Base-by-base conservation (phyloP, 2,888 invertebrate species). In the Axea sp. region DNA sequence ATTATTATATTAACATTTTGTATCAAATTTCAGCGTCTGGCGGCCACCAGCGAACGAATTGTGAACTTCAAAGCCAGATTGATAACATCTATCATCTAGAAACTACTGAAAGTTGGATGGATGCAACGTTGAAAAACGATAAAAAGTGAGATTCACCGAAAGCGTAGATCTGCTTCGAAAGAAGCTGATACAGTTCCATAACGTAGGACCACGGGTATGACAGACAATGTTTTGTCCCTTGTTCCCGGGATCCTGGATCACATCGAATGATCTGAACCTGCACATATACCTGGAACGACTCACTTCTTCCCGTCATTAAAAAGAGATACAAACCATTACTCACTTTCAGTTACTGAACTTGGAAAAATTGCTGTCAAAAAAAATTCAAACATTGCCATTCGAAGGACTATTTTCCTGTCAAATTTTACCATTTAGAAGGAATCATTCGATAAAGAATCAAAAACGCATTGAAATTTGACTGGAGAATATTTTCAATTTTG, bases 51-150 rank as follows among this genome's bases (percentile, higher is more conserved):
- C 87, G 95, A 96, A 89, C 92, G 94, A 89, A 93, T 96, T 90
- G 95, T 96, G 86, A 95, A 95, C 93, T 96, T 95, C 92, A 96
- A 95, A 90, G 95, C 95, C 88, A 92, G 95, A 90, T 90, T 96
- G 85, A 94, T 96, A 89, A 96, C 95, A 84, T 94, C 95, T 81
- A 93, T 95, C 89, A 95, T 96, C 89, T 95, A 95, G 80, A 73
- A 49, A 37, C 41, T 9, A 17, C 15, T 33, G 47, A 77, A 33
- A 62, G 8, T 45, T 39, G 47, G 64, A 45, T 65, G 47, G 24
- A 51, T 17, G 30, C 49, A 47, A 22, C 62, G 62, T 26, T 37
- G 59, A 17, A 7, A 31, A 37, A 33, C 2, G 4, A 2, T 4
- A 17, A 26, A 17, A 22, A 69, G 26, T 49, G 43, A 62, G 35